Base-by-base conservation (phyloP, 2,888 invertebrate genomes). In the Arctia plantaginis region DNA sequence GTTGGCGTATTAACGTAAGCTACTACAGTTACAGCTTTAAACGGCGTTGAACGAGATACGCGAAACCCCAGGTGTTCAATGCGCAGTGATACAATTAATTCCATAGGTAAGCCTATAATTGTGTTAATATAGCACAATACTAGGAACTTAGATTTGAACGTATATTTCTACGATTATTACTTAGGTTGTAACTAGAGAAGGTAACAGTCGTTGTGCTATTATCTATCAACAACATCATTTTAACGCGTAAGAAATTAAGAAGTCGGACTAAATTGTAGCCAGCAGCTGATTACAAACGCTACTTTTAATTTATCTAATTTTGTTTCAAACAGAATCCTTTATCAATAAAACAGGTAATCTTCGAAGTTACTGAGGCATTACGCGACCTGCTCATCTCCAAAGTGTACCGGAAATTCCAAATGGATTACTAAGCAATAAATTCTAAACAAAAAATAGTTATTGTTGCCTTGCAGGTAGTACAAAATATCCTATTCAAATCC, bases 61-160 rank as follows among this genome's bases (percentile, higher is more conserved):
- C 75, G 80, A 81, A 80, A 77, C 77, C 77, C 80, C 85, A 85
- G 85, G 86, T 86, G 87, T 82, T 78, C 79, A 62, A 44, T 77
- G 44, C 74, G 75, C 78, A 76, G 76, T 76, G 64, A 73, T 74
- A 72, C 78, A 78, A 80, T 41, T 64, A 30, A 55, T 69, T 51
- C 55, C 7, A n/a, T 62, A 12, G 18, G 27, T 41, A 41, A 41
- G 0, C 30, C 68, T 70, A 69, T 85, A 78, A 82, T 80, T 79
- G 75, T 68, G 69, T 80, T 78, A 80, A 30, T 33, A 35, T 35
- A 47, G 12, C 0, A 30, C 67, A 20, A 27, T 41, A 18, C 27
- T 66, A 10, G 18, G 41, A 44, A 41, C 27, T 8, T 44, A 18
- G 30, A 27, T 27, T 13, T 59, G 30, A 13, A 47, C 18, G 47